phyloP scores from a whole-genome alignment of 1,140 invertebrate genomes.

The Pomacea maculata region DNA sequence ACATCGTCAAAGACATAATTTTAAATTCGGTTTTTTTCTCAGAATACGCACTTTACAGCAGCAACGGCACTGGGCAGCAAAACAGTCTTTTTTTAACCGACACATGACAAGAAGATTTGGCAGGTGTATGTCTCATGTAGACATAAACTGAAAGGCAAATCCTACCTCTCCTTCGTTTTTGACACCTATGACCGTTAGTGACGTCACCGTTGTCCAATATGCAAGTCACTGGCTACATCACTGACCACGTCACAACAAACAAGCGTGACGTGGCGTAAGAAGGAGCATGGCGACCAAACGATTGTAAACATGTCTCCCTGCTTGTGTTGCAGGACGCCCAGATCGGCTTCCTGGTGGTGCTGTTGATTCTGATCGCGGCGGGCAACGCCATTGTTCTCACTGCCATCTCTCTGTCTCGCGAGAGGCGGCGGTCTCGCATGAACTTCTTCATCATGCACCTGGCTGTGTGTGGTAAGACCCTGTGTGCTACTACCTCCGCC shows the following conservation, averaged over 20 bases:
- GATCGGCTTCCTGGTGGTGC: constrained; percentile 86
- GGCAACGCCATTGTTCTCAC: constrained; percentile 89
- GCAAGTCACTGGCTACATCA: neutral
- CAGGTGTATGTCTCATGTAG: no score
- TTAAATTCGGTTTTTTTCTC: no score
- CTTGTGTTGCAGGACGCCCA: constrained; percentile 83
- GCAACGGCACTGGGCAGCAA: no score
- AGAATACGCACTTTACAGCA: no score
- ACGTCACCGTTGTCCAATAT: neutral
- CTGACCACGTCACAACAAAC: neutral
- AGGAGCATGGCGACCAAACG: neutral
- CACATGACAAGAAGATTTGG: no score
- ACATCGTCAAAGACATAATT: no score
- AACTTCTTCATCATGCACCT: constrained; percentile 97
- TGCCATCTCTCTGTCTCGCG: constrained; percentile 83
- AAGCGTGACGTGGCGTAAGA: neutral
- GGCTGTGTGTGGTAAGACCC: constrained; percentile 80
- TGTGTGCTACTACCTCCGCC: no score
- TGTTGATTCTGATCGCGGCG: constrained; percentile 89
- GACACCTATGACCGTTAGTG: no score
- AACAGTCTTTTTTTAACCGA: no score
- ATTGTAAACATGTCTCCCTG: neutral
- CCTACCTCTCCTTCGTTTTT: no score
- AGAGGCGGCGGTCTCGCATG: constrained; percentile 86
- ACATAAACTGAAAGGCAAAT: no score